Evolutionary conservation across 2,113 vertebrate genomes (phyloP).

Genomic region (Lutjanus erythropterus): DNA sequence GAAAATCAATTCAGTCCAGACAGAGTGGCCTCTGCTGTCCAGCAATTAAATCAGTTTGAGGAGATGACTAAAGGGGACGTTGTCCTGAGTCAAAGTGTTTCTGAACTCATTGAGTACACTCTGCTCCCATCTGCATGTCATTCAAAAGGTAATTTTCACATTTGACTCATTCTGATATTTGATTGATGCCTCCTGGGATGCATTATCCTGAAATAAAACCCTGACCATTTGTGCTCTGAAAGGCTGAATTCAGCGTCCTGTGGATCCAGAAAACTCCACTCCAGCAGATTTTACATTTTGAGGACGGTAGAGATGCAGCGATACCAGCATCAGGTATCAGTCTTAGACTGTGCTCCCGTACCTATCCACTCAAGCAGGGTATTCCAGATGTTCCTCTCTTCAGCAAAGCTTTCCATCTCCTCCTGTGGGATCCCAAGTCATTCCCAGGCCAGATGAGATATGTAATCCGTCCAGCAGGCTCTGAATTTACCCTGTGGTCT

Average conservation of each 20-base stretch:
- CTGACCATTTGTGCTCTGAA: neutral
- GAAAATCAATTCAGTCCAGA: neutral
- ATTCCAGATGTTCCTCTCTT: too few relatives aligned
- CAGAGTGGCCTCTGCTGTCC: neutral
- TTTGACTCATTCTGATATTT: constrained; percentile 11
- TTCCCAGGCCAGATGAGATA: too few relatives aligned
- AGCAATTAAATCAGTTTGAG: constrained; percentile 3
- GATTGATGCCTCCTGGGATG: neutral
- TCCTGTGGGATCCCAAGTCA: too few relatives aligned
- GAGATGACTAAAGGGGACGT: constrained; percentile 11
- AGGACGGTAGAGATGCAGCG: neutral
- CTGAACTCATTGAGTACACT: constrained; percentile 17
- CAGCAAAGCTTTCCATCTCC: too few relatives aligned
- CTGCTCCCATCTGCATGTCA: neutral
- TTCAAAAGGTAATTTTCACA: constrained; percentile 18
- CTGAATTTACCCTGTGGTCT: too few relatives aligned
- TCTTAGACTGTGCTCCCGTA: neutral
- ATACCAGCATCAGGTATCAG: neutral
- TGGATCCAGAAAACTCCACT: neutral
- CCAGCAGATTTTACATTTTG: neutral
- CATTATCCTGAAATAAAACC: neutral
- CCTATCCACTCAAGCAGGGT: too few relatives aligned
- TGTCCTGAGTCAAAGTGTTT: neutral
- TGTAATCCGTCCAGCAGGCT: too few relatives aligned
- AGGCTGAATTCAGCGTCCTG: neutral